Conservation (phyloP, 2,797 vertebrate genomes). For the Lepidocolaptes lacrymiger region DNA sequence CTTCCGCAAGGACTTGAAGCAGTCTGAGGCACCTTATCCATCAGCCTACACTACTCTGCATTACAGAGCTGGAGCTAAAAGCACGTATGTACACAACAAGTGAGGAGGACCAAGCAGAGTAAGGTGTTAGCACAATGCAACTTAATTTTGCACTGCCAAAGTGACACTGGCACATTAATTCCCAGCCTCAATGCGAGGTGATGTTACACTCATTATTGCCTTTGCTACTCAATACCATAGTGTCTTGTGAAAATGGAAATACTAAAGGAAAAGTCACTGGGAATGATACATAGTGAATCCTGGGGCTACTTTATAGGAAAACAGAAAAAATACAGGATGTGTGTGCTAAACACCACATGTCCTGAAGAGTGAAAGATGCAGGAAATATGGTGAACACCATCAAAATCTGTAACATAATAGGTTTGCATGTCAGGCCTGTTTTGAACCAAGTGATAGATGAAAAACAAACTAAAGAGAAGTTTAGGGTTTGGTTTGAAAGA, state of each 20-base stretch:
- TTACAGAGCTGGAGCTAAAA: neutral
- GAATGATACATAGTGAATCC: neutral
- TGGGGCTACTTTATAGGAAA: neutral
- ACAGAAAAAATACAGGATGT: neutral
- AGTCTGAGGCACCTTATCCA: neutral
- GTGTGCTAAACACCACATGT: neutral
- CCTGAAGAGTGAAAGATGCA: neutral
- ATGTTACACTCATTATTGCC: neutral
- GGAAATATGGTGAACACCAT: neutral
- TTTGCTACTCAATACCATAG: neutral
- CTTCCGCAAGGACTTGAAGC: neutral
- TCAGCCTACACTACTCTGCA: neutral
- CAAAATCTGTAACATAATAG: neutral
- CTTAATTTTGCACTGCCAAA: neutral
- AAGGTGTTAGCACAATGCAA: neutral
- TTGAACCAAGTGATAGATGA: neutral
- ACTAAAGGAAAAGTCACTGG: neutral
- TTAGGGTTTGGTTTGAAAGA: neutral
- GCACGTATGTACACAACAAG: accelerated
- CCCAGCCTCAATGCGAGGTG: neutral
- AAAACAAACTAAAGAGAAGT: neutral
- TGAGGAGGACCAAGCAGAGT: neutral
- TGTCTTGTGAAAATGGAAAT: neutral
- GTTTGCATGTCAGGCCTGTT: neutral
- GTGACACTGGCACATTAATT: accelerated